Conservation (phyloP, 2,797 vertebrate genomes). For the Leptatherina wallacei region DNA sequence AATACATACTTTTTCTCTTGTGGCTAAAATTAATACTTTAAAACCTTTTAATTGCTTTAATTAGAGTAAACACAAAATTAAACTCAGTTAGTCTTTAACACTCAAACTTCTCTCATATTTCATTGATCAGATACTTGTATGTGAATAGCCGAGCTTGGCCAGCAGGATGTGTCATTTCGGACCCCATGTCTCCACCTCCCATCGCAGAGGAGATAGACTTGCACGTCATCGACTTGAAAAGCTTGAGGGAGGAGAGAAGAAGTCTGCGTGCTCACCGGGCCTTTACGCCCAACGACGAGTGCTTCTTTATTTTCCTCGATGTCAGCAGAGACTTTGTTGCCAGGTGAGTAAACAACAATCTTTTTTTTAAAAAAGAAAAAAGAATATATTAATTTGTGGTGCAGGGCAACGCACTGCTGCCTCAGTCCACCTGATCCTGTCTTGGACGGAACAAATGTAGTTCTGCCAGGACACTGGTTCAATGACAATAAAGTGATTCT, state of each 20-base stretch:
- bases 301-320: conserved; percentile 97
- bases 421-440: too few relatives aligned
- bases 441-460: too few relatives aligned
- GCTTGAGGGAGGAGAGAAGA: conserved; percentile 90
- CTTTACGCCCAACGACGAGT: conserved; percentile 96
- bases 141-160: conserved; percentile 98
- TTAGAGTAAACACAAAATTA: too few relatives aligned
- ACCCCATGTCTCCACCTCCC: conserved; percentile 95
- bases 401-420: too few relatives aligned
- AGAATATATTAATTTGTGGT: too few relatives aligned
- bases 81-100: too few relatives aligned
- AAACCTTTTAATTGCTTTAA: too few relatives aligned
- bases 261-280: conserved; percentile 92
- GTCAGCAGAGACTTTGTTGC: conserved; percentile 98
- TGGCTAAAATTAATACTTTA: too few relatives aligned
- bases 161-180: conserved; percentile 88
- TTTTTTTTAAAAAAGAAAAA: neutral
- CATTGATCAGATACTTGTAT: conserved; percentile 89
- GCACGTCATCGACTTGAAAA: conserved; percentile 95
- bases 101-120: neutral
- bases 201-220: conserved; percentile 97
- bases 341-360: conserved; percentile 80
- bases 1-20: too few relatives aligned
- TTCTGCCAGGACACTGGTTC: too few relatives aligned
- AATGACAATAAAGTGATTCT: too few relatives aligned